Evolutionary conservation across 2,888 invertebrate species (phyloP).

Genomic region (Cosmia trapezina): DNA sequence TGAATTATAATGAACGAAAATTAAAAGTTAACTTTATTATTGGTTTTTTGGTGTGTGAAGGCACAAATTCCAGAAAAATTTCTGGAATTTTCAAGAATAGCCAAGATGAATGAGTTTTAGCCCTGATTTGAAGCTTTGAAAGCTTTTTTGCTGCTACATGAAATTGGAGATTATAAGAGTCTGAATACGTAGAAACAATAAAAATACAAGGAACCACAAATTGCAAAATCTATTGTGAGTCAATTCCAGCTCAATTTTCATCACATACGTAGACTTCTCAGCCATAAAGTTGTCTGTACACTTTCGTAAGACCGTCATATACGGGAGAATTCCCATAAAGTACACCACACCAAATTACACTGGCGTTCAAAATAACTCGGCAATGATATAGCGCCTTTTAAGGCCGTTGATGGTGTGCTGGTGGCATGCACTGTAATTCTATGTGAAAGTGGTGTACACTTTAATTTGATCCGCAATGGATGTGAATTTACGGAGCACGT

Average conservation of each 20-base stretch:
- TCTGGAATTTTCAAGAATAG: not conserved
- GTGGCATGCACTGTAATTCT: constrained; percentile 67
- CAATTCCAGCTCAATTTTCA: constrained; percentile 35
- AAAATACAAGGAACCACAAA: not conserved
- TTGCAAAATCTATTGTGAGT: constrained; percentile 22
- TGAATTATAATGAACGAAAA: too few species aligned
- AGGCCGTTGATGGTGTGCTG: constrained; percentile 55
- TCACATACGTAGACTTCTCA: constrained; percentile 29
- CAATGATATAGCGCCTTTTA: constrained; percentile 72
- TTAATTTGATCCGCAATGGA: constrained; percentile 71
- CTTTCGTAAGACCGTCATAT: constrained; percentile 57
- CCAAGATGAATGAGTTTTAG: not conserved
- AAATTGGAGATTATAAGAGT: too few species aligned
- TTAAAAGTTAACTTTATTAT: too few species aligned
- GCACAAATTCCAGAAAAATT: too few species aligned
- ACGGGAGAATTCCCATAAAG: constrained; percentile 68
- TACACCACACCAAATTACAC: constrained; percentile 68
- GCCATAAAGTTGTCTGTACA: constrained; percentile 40
- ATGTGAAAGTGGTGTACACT: constrained; percentile 67
- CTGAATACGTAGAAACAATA: not conserved
- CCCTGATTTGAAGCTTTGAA: not conserved
- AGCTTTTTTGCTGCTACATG: too few species aligned
- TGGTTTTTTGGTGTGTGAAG: too few species aligned
- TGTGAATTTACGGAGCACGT: constrained; percentile 66
- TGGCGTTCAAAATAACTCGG: constrained; percentile 69